phyloP scores from a whole-genome alignment of 2,888 invertebrate genomes.

The Drosophila basisetae region DNA sequence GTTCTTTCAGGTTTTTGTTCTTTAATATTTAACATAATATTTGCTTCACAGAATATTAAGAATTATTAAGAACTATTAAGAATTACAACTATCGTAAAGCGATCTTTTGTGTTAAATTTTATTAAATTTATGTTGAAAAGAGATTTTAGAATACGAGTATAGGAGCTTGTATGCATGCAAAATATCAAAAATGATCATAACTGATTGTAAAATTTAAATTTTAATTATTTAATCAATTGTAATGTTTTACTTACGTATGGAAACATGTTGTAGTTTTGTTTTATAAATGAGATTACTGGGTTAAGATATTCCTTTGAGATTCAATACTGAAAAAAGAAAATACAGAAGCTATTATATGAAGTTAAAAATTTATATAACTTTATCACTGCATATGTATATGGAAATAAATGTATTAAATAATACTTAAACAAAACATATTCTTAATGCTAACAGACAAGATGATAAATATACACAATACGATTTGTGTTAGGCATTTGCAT shows the following conservation, averaged over 20 bases:
- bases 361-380: neutral
- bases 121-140: neutral
- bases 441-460: neutral
- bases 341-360: neutral
- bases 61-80: neutral
- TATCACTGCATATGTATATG: neutral
- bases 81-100: neutral
- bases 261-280: conserved; percentile 51
- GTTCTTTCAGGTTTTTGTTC: neutral
- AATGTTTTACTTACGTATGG: conserved; percentile 63
- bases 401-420: neutral
- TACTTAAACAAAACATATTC: neutral
- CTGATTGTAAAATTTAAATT: neutral
- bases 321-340: conserved; percentile 58
- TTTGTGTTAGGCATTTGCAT: neutral
- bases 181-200: neutral
- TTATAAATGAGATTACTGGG: conserved; percentile 47
- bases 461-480: neutral
- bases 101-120: neutral
- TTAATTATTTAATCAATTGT: neutral
- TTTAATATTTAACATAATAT: neutral
- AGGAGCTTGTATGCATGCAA: neutral
- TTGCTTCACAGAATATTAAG: neutral
- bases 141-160: neutral
- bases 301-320: conserved; percentile 57